phyloP scores from a whole-genome alignment of 2,113 vertebrate genomes.

The Psittacula cyanocephala region DNA sequence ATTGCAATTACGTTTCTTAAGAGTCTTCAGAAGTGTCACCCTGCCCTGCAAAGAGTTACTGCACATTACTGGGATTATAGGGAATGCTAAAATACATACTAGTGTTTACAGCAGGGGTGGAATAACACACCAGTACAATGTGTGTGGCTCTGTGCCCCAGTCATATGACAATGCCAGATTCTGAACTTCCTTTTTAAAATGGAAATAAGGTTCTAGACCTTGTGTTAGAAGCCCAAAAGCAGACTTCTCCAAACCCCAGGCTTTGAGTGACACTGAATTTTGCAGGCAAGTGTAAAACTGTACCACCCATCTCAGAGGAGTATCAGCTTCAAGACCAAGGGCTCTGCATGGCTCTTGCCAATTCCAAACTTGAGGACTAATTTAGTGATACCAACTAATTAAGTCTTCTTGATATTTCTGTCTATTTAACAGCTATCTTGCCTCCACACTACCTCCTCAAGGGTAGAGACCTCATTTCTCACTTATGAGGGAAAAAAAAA shows the following conservation, averaged over 20 bases:
- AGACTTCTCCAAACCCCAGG: not conserved
- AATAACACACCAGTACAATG: not conserved
- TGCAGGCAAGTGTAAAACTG: not conserved
- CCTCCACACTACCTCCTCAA: not conserved
- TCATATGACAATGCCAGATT: accelerated
- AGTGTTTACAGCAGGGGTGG: not conserved
- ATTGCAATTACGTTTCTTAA: not conserved
- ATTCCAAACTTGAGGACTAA: not conserved
- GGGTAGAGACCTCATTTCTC: not conserved
- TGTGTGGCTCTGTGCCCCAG: not conserved
- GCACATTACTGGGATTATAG: not conserved
- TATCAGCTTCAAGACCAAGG: not conserved
- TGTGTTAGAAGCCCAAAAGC: not conserved
- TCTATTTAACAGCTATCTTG: not conserved
- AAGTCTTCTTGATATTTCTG: not conserved
- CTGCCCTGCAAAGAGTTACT: not conserved
- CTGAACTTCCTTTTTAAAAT: not conserved
- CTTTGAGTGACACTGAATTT: not conserved
- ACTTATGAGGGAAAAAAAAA: not conserved
- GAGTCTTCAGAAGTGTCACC: not conserved
- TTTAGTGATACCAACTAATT: not conserved
- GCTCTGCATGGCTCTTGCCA: not conserved
- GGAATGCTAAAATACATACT: not conserved
- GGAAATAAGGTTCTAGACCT: not conserved
- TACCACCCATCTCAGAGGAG: not conserved